Conservation (phyloP, 1,140 invertebrate species). For the Hycleus phaleratus region DNA sequence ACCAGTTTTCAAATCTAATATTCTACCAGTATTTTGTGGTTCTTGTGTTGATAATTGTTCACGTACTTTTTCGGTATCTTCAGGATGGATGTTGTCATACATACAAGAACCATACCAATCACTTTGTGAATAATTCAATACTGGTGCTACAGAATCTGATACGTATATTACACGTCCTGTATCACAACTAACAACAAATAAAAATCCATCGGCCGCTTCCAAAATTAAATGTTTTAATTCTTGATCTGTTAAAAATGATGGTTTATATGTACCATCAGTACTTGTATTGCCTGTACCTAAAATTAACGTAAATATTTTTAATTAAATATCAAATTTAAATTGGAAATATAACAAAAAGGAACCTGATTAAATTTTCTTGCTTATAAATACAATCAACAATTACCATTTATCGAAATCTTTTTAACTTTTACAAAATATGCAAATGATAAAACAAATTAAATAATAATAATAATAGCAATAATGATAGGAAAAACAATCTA, state of each 20-base stretch:
- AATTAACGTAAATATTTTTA: too few relatives aligned
- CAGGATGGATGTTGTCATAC: conserved; percentile 94
- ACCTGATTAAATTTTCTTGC: too few relatives aligned
- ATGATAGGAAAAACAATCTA: conserved; percentile 5
- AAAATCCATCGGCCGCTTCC: conserved; percentile 98
- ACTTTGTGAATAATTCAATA: conserved; percentile 91
- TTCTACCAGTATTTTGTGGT: conserved; percentile 90
- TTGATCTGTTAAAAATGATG: conserved; percentile 97
- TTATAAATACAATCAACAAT: too few relatives aligned
- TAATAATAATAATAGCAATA: background rate
- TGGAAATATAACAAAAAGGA: too few relatives aligned
- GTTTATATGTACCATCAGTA: conserved; percentile 92
- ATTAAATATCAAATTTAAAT: too few relatives aligned
- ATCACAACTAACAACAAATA: conserved; percentile 98
- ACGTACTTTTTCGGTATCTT: conserved; percentile 96
- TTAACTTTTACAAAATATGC: background rate
- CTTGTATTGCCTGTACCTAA: conserved; percentile 90
- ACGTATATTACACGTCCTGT: conserved; percentile 96
- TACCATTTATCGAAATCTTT: too few relatives aligned
- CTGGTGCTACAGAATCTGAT: conserved; percentile 95
- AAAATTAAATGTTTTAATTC: conserved; percentile 98
- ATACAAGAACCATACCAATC: conserved; percentile 96
- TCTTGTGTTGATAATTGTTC: conserved; percentile 97
- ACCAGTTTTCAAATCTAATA: conserved; percentile 95
- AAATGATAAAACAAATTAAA: conserved; percentile 5